phyloP scores from a whole-genome alignment of 2,113 vertebrate species.

The pig (Sus scrofa) region T2T-Sscrofa CM000814.6:76856501-76857000 shows the following conservation, averaged over 20 bases:
- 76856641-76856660: neutral
- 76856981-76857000: too few species aligned
- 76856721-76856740: neutral
- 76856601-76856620: too few species aligned
- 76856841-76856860: conserved; percentile 17
- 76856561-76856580: too few species aligned
- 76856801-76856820: neutral
- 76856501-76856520: too few species aligned
- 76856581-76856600: too few species aligned
- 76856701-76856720: neutral
- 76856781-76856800: neutral
- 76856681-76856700: neutral
- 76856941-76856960: too few species aligned
- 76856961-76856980: too few species aligned
- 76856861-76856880: neutral
- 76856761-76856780: neutral
- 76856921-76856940: too few species aligned
- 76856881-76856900: conserved; percentile 25
- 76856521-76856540: too few species aligned
- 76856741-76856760: neutral
- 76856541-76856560: too few species aligned
- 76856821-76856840: neutral
- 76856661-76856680: neutral
- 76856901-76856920: conserved; percentile 23
- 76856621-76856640: too few species aligned